Evolutionary conservation across 2,113 vertebrate species (phyloP), one percentile per base, ranked within the genome.

Genomic region (Canis aureus): DNA sequence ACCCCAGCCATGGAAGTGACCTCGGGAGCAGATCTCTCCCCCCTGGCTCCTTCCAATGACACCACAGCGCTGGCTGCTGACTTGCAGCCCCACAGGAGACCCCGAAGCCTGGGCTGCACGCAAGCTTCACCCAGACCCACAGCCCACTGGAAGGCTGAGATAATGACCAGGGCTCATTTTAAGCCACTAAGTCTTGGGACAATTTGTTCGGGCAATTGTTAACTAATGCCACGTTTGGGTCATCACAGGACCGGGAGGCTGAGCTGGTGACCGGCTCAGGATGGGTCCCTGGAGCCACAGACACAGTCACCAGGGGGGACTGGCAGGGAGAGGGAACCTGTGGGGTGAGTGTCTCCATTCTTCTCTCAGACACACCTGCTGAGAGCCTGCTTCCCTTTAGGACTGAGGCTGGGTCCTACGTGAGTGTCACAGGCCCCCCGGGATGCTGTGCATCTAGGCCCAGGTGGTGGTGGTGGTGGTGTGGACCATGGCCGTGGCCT

Each of bases 191-290:
- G n/a, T 69, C 53, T 73, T 2, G 5, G 29, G 38, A 11, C 1
- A 6, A 12, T 49, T 5, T 62, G 43, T 74, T 8, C 7, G 3
- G n/a, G 19, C 0, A 3, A 32, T 2, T 19, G 43, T 17, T 13
- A 62, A 3, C 11, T 16, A 2, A 22, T 1, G 4, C 38, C 1
- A 12, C 0, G 1, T 23, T 9, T 10, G 2, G 10, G 59, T 22
- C 13, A 23, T 11, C 94, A 0, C 3, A 5, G 32, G 55, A 2
- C 7, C 1, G 1, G 4, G 13, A 7, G 16, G 12, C 35, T 35
- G 20, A 3, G 2, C 27, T 19, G 8, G 64, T 13, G 11, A 35
- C 7, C 2, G 11, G 27, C 49, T 12, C 13, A 0, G 23, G 5
- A 3, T 4, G 8, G 3, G 1, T 16, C 78, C 49, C 49, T 53